Base-by-base conservation (phyloP, 2,888 invertebrate species). In the Heliconius aoede region DNA sequence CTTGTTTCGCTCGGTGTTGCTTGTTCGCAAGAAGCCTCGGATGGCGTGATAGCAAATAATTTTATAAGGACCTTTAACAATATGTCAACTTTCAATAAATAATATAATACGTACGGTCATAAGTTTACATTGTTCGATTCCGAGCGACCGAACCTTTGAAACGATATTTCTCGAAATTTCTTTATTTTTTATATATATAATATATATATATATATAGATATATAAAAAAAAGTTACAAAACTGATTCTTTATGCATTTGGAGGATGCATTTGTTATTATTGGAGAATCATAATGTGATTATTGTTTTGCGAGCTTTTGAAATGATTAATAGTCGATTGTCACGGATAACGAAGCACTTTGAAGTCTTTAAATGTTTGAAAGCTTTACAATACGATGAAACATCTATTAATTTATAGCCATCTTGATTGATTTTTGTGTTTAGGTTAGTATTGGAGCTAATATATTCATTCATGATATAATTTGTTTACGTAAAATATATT, bases 31-130 rank as follows among this genome's bases (percentile, higher is more conserved):
- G 90, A 87, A 87, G 87, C 80, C 84, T 83, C 83, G 89, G 88
- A 89, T 93, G 91, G 93, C 93, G 92, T 93, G 93, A 93, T 93
- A 92, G 92, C 92, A 92, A 94, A 93, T 93, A 93, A 94, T 93
- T 93, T 93, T 91, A 93, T 93, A 93, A 90, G 90, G 86, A 84
- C 91, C 89, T 87, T 92, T 90, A 91, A 90, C 93, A 93, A 94
- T 93, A 94, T 94, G 94, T 93, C 93, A 93, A 87, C 90, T 89
- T 91, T 90, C 89, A 90, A 93, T 93, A 93, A 93, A 92, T 92
- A 92, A 92, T 90, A 92, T 92, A 92, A 92, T 90, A 90, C 89
- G 89, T 90, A 89, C 87, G 89, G 88, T 90, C 91, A 89, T 91
- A 92, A 92, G 89, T 92, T 93, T 89, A 93, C 92, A 93, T 93